Evolutionary conservation across 2,888 invertebrate species (phyloP), one percentile per base, ranked within the genome.

Genomic region (Lissocephala sabroskyi): DNA sequence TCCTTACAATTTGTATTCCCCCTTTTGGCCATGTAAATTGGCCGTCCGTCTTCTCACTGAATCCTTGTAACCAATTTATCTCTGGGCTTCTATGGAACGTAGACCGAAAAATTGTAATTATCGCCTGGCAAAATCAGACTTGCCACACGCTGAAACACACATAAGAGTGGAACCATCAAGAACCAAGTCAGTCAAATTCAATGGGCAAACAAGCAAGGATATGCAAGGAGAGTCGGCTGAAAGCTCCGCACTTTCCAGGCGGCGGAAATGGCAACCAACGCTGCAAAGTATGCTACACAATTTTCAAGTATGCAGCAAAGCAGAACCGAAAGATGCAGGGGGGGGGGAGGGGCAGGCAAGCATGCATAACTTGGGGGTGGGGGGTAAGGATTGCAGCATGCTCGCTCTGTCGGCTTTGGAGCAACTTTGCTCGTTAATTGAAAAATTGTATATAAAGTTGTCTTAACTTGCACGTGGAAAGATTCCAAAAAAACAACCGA

Each of bases 251-350:
- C 11, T 32, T 11, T 32, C 4, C 30, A 11, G 30, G 11, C 11
- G 30, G 3, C 30, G 2, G 43, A 52, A 30, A n/a, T 49, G 23
- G 29, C 42, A 49, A 47, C 56, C 46, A 41, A 45, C 35, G 54
- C 61, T 43, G 41, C 55, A 62, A 65, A 63, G 62, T 62, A 62
- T 63, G 66, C 66, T 45, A 52, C 50, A 49, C 50, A 36, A 50
- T 49, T 59, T 59, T 52, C 46, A 45, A 49, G n/a, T 30, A 30
- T 30, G 30, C 30, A n/a, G 30, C 30, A 30, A 3, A 11, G 6
- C 30, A 30, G 3, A n/a, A 23, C 4, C 3, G 23, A 23, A 23
- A 23, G n/a, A n/a, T n/a, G n/a, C n/a, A n/a, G 7, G 23, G 7
- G 23, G 23, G 7, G 23, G 6, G 3, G 6, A n/a, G 30, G 6